Evolutionary conservation across 2,797 vertebrate genomes (phyloP), one percentile per base, ranked within the genome.

Genomic region (Xenops minutus): DNA sequence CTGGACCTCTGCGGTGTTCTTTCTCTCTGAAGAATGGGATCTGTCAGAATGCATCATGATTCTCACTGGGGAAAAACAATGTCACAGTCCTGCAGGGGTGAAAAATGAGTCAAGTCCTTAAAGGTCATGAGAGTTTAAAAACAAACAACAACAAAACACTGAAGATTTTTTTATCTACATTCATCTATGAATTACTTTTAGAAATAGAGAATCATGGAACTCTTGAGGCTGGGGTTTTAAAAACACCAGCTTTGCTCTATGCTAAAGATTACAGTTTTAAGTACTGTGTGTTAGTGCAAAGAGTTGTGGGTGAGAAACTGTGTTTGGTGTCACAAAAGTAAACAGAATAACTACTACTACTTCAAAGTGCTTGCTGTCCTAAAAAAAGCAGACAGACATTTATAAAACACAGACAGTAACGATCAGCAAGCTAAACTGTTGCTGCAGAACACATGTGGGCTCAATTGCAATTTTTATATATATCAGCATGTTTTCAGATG

Each of bases 11-110:
- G 43, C 5, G 0, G 2, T 82, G n/a, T 51, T 58, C 36, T 90
- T 78, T 88, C 55, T 81, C 13, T 62, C 20, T 56, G 69, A 56
- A 91, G 82, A 95, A 83, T 85, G 46, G 64, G 52, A 91, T 88
- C 89, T 96, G 88, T 95, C 93, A 85, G 66, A 81, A 72, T 59
- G 55, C 36, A 72, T 93, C 41, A 43, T 36, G n/a, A 32, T 83
- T 85, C 18, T 85, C 48, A 13, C 37, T 64, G 61, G 36, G 81
- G 24, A 83, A 89, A 76, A 91, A 77, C 74, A 89, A 36, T 88
- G 76, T 84, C 54, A 27, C 14, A n/a, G 69, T 89, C 66, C 76
- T 90, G 82, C 92, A 95, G 66, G 58, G 58, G 36, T 91, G 56
- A 72, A 88, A 80, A 75, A 78, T 59, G 21, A 88, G 56, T 59